Conservation (phyloP, 2,113 vertebrate species). For the Callorhinus ursinus region DNA sequence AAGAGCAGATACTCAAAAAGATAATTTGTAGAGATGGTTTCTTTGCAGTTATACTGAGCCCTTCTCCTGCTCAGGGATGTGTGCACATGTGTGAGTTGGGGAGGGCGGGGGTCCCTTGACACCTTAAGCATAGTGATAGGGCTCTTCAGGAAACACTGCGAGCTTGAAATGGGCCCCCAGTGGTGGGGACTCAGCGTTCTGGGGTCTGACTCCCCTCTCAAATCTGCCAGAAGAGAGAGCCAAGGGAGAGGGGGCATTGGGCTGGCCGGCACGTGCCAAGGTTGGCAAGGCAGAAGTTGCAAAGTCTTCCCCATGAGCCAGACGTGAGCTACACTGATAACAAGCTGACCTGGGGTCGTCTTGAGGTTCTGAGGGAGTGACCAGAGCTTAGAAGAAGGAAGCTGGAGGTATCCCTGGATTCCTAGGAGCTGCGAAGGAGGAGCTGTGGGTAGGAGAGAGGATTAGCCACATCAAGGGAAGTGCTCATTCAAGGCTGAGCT, state of each 20-base stretch:
- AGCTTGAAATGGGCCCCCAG: neutral
- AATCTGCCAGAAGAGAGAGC: neutral
- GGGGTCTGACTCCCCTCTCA: neutral
- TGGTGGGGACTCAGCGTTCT: fast-evolving
- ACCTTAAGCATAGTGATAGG: neutral
- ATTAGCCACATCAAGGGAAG: neutral
- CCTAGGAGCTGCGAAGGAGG: neutral
- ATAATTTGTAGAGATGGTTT: neutral
- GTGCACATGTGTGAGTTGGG: fast-evolving
- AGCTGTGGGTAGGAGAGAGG: neutral
- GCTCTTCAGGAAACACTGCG: neutral
- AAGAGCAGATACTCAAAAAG: neutral
- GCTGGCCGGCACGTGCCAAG: neutral
- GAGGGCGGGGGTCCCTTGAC: fast-evolving
- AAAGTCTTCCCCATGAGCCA: neutral
- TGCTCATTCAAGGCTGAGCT: neutral
- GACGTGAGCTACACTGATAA: neutral
- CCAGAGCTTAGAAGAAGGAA: neutral
- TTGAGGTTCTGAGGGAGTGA: neutral
- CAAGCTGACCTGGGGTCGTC: neutral
- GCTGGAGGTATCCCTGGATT: neutral
- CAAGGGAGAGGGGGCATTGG: no score
- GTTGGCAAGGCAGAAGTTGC: neutral
- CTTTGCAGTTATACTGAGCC: neutral
- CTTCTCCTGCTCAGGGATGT: neutral